Percentiles rank a stretch among this genome's conserved stretches.
Conservation (phyloP, 2,113 vertebrate genomes). For the Uria aalge region DNA sequence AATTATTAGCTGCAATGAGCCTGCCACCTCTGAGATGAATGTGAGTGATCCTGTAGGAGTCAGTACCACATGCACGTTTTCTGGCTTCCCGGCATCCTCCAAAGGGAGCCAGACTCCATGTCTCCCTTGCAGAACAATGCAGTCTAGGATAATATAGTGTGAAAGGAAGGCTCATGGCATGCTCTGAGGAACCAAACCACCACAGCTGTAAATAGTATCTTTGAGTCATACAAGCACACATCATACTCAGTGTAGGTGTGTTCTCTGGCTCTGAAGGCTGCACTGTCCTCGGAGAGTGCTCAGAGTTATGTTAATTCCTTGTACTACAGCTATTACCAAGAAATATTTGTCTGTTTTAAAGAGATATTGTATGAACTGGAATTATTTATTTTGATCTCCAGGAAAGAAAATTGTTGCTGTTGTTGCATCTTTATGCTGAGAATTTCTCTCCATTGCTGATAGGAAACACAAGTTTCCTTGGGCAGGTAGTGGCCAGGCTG, state of each 20-base stretch:
- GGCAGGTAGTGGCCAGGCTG: accelerated
- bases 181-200: neutral
- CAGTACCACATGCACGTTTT: neutral
- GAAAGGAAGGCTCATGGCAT: constrained; percentile 4
- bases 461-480: neutral
- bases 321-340: neutral
- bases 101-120: neutral
- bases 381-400: neutral
- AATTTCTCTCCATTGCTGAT: neutral
- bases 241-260: neutral
- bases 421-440: neutral
- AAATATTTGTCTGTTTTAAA: neutral
- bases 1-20: constrained; percentile 21
- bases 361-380: neutral
- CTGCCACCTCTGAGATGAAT: neutral
- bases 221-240: constrained; percentile 5
- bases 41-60: neutral
- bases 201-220: constrained; percentile 34
- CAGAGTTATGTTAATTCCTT: neutral
- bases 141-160: neutral
- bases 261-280: constrained; percentile 1
- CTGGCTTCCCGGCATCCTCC: neutral
- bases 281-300: neutral
- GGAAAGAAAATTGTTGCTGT: neutral
- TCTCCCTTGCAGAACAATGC: constrained; percentile 16